Evolutionary conservation across 2,113 vertebrate genomes (phyloP).

Genomic region (Gallinago undulata): DNA sequence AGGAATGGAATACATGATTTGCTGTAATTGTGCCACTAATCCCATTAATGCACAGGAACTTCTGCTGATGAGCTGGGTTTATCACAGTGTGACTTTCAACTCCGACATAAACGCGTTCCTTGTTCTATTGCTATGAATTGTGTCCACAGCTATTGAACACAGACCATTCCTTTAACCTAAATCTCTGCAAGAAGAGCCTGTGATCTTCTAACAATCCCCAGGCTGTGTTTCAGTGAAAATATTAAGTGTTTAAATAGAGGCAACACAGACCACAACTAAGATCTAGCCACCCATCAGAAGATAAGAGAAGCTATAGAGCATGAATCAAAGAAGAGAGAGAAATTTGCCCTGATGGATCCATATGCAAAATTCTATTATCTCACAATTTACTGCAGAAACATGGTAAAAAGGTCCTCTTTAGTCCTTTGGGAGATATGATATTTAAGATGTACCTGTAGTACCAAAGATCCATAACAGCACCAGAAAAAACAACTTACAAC

Average conservation of each 20-base stretch:
- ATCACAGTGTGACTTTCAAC: neutral
- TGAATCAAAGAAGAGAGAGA: neutral
- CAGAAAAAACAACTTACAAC: neutral
- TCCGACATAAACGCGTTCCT: neutral
- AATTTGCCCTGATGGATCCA: neutral
- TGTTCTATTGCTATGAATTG: neutral
- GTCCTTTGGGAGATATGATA: neutral
- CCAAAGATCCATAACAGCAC: neutral
- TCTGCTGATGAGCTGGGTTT: neutral
- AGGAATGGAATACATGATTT: neutral
- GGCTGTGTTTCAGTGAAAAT: neutral
- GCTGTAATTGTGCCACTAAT: neutral
- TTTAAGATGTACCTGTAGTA: neutral
- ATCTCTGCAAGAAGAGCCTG: neutral
- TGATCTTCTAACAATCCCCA: neutral
- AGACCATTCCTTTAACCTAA: neutral
- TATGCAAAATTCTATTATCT: neutral
- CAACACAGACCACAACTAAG: neutral
- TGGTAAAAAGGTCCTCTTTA: neutral
- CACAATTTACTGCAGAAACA: neutral
- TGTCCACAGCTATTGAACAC: rapidly evolving
- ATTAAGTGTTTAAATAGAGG: neutral
- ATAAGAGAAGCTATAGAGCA: neutral
- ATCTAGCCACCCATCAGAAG: neutral
- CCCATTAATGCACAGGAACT: neutral